Conservation (phyloP, 1,140 invertebrate genomes). For the Ladona fulva region DNA sequence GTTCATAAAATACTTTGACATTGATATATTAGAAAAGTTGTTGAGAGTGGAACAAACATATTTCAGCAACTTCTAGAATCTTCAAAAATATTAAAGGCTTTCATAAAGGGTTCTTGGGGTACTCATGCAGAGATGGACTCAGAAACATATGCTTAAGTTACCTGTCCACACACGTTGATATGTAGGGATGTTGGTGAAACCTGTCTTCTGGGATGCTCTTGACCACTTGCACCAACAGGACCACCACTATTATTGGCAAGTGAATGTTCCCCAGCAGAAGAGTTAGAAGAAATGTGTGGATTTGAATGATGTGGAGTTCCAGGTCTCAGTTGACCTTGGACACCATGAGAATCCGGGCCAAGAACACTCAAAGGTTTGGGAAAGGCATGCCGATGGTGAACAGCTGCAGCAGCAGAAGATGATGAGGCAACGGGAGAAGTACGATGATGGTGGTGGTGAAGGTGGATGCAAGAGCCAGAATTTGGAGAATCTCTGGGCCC, state of each 20-base stretch:
- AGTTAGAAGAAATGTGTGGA: not conserved
- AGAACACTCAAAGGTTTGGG: slow-evolving; percentile 1
- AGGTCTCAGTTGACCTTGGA: not conserved
- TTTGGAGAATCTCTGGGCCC: not conserved
- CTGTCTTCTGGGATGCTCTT: slow-evolving; percentile 14
- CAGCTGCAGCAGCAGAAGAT: not conserved
- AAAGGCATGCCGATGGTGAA: slow-evolving; percentile 3
- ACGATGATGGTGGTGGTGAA: not conserved
- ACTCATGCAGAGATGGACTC: too few species aligned
- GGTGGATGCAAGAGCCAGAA: not conserved
- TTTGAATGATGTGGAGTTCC: not conserved
- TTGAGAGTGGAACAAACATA: too few species aligned
- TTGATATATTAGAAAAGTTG: too few species aligned
- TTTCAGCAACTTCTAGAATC: too few species aligned
- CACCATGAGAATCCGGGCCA: not conserved
- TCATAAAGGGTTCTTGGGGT: too few species aligned
- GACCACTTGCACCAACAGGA: not conserved
- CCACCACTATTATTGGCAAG: not conserved
- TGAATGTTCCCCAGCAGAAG: not conserved
- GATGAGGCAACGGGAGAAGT: not conserved
- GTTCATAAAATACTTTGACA: too few species aligned
- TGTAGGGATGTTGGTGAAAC: slow-evolving; percentile 35
- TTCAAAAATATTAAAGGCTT: too few species aligned
- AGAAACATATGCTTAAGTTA: slow-evolving; percentile 22
- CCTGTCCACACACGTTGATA: slow-evolving; percentile 41